These are phyloP conservation scores for Grammomys dolichurus DNA, from an alignment of 2,113 vertebrate species.

Conservation along the genomic window DNA sequence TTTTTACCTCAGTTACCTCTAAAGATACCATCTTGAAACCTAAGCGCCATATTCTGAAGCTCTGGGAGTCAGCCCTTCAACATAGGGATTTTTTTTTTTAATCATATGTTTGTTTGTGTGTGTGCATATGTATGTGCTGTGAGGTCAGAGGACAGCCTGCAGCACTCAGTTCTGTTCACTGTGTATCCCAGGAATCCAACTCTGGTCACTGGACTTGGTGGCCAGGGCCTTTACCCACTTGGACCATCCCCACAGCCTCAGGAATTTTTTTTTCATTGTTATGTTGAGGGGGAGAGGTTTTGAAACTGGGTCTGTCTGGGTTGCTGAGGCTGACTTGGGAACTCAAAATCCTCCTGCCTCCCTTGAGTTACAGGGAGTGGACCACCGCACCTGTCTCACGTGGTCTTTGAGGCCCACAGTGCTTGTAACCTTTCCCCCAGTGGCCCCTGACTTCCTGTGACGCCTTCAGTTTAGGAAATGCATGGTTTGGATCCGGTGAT, in stretches of 20 bases:
- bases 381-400: background rate
- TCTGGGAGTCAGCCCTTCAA: background rate
- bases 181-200: background rate
- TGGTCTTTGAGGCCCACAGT: background rate
- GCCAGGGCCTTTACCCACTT: background rate
- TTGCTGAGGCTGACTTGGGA: too few relatives aligned
- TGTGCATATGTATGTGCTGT: background rate
- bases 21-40: background rate
- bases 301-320: background rate
- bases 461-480: background rate
- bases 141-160: background rate
- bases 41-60: background rate
- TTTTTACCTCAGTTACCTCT: background rate
- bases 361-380: background rate
- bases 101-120: background rate
- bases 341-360: background rate
- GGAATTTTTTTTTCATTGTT: background rate
- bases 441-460: background rate
- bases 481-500: background rate
- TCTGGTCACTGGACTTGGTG: background rate
- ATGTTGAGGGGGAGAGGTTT: background rate
- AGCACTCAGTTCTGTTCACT: background rate
- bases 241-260: background rate
- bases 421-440: background rate
- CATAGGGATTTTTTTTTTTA: background rate